Percentiles rank a stretch among this genome's conserved stretches.
These are phyloP conservation scores for Percopsis omiscomaycus DNA, from an alignment of 2,797 vertebrate genomes.

Conservation along the genomic window DNA sequence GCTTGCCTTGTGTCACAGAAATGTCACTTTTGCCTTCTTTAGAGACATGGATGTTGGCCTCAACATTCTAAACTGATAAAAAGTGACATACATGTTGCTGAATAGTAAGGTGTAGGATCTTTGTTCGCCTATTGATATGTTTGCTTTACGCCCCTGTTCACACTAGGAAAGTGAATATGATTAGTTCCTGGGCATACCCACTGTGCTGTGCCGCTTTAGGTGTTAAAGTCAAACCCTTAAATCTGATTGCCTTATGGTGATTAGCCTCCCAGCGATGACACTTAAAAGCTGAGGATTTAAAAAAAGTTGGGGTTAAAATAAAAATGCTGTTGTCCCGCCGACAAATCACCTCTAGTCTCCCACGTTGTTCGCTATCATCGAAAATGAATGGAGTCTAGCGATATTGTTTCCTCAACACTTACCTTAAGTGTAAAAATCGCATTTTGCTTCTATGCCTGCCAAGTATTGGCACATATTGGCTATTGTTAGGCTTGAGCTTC, in stretches of 20 bases:
- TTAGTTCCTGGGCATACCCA: no score
- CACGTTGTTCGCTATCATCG: no score
- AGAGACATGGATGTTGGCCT: constrained; percentile 51
- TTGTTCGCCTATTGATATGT: constrained; percentile 17
- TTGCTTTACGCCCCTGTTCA: constrained; percentile 8
- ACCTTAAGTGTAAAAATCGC: constrained; percentile 15
- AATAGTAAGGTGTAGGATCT: constrained; percentile 28
- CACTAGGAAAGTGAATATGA: constrained; percentile 12
- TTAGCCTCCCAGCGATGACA: no score
- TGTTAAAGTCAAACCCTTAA: no score
- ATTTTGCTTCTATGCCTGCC: constrained; percentile 19
- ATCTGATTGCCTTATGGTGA: no score
- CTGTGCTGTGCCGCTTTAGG: no score
- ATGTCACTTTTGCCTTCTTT: constrained; percentile 67
- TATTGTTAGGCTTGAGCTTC: constrained; percentile 22
- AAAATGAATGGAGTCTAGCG: no score
- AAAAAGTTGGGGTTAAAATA: not conserved
- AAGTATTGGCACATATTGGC: constrained; percentile 33
- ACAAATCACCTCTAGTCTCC: constrained; percentile 13
- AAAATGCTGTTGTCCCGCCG: constrained; percentile 21
- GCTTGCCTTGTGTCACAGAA: constrained; percentile 70
- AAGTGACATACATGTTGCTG: constrained; percentile 25
- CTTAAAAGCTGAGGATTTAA: no score
- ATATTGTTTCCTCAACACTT: not conserved
- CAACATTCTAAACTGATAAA: constrained; percentile 35